Conservation (phyloP, 2,113 vertebrate genomes). For the Scytalopus superciliaris region DNA sequence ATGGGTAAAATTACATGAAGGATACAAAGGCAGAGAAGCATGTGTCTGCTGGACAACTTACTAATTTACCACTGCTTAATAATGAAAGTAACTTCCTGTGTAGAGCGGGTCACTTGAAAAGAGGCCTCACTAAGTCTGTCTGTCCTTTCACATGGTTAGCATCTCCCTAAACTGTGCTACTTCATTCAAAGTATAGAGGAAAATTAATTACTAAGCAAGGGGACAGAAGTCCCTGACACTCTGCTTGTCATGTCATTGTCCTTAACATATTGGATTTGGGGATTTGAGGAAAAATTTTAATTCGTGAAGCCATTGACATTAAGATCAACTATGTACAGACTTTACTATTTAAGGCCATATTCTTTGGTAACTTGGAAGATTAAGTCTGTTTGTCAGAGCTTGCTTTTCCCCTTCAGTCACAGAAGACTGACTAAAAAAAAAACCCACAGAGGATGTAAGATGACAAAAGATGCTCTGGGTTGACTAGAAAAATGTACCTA, state of each 20-base stretch:
- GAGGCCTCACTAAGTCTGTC: background rate
- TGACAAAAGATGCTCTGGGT: background rate
- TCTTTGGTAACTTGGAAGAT: background rate
- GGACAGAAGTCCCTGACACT: background rate
- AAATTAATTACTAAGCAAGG: background rate
- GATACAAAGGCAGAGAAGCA: background rate
- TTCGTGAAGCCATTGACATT: background rate
- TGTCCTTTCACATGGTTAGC: background rate
- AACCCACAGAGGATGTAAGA: background rate
- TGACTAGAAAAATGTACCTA: background rate
- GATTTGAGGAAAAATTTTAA: background rate
- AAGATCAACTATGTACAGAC: background rate
- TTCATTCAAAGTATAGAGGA: background rate
- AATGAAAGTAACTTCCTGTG: background rate
- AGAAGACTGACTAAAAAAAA: background rate
- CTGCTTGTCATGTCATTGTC: background rate
- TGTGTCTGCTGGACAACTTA: background rate
- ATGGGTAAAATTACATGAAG: background rate
- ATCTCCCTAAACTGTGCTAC: background rate
- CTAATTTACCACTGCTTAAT: background rate
- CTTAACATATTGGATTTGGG: background rate
- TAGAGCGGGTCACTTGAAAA: background rate
- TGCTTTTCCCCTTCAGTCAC: background rate
- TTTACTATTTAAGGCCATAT: background rate
- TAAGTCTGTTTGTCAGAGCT: background rate